Percentiles rank a stretch among this genome's conserved stretches.
phyloP scores from a whole-genome alignment of 1,140 invertebrate species.

The Nylanderia fulva region DNA sequence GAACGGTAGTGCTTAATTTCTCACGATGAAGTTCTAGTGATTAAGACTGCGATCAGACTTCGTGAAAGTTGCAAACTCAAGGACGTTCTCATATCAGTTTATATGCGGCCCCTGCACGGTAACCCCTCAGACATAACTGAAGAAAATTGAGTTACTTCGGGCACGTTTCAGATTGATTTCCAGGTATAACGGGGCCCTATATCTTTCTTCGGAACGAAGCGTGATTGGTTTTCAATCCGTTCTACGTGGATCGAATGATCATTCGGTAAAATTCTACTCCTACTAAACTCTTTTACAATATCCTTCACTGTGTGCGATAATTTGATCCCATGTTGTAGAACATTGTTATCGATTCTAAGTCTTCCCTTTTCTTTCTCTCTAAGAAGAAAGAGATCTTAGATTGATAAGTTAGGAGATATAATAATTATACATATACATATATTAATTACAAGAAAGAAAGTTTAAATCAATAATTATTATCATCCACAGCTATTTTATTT shows the following conservation, averaged over 20 bases:
- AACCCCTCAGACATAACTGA: constrained; percentile 59
- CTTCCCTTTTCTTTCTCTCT: constrained; percentile 16
- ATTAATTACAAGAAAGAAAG: constrained; percentile 16
- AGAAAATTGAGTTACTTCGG: constrained; percentile 78
- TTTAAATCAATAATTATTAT: constrained; percentile 34
- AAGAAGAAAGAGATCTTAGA: no score
- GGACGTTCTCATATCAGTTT: constrained; percentile 46
- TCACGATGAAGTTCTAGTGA: constrained; percentile 52
- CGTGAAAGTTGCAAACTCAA: constrained; percentile 19
- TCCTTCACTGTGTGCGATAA: constrained; percentile 59
- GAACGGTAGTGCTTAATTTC: constrained; percentile 60
- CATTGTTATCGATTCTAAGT: constrained; percentile 64
- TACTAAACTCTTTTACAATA: constrained; percentile 44
- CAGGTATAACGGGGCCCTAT: constrained; percentile 64
- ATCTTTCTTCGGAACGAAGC: constrained; percentile 72
- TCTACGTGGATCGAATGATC: constrained; percentile 81
- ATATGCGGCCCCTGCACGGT: constrained; percentile 8
- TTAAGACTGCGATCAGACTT: constrained; percentile 47
- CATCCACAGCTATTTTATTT: constrained; percentile 10
- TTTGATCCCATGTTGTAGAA: constrained; percentile 61
- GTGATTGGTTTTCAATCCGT: constrained; percentile 82
- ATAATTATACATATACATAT: no score
- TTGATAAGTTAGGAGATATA: no score
- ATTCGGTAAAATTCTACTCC: constrained; percentile 24
- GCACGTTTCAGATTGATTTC: constrained; percentile 81